Conservation (phyloP, 2,797 vertebrate genomes). For the Propithecus deckenii region DNA sequence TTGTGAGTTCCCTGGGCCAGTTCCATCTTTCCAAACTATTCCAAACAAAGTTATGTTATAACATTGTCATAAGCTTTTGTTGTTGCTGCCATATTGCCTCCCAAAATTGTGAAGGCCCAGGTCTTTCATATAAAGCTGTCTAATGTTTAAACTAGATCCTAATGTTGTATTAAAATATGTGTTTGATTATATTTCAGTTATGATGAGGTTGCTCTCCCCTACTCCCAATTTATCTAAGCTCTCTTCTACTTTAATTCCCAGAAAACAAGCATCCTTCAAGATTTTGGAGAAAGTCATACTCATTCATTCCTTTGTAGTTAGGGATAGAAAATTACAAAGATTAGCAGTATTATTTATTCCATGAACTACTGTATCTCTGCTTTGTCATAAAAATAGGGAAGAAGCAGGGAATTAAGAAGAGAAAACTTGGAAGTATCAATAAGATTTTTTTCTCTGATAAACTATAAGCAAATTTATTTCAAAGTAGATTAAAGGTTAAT, state of each 20-base stretch:
- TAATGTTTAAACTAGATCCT: neutral
- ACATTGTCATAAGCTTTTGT: neutral
- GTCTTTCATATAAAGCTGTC: neutral
- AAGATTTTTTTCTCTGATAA: neutral
- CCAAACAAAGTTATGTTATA: neutral
- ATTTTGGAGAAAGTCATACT: neutral
- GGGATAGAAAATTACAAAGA: neutral
- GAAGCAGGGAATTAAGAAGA: neutral
- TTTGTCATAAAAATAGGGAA: neutral
- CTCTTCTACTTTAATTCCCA: neutral
- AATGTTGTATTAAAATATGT: neutral
- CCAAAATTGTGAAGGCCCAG: neutral
- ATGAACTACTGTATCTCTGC: neutral
- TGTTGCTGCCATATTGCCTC: neutral
- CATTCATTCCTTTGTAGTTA: neutral
- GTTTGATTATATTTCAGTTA: neutral
- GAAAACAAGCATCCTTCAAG: neutral
- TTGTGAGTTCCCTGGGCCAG: neutral
- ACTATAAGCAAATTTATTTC: neutral
- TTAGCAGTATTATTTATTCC: neutral
- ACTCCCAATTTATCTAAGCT: no score
- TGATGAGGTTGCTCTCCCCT: neutral
- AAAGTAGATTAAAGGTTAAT: neutral
- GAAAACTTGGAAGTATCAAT: neutral
- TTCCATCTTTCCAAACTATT: neutral